Evolutionary conservation across 2,888 invertebrate genomes (phyloP).

Genomic region (Sesia bembeciformis): DNA sequence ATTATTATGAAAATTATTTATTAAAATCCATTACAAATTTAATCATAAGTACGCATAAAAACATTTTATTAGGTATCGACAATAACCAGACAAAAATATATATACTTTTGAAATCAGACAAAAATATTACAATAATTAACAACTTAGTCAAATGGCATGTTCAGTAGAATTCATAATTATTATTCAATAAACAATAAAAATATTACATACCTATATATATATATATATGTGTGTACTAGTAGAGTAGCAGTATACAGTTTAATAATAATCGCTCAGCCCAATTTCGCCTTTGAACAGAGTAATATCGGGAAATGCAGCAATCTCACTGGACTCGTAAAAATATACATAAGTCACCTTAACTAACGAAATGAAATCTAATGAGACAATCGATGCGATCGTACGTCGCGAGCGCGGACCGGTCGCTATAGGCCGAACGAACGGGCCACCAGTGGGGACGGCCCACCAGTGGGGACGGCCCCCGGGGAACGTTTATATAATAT

Average conservation of each 20-base stretch:
- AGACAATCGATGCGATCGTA: constrained; percentile 1
- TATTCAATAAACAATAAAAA: constrained; percentile 25
- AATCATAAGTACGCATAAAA: constrained; percentile 58
- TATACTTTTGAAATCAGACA: constrained; percentile 2
- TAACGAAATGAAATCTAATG: constrained; percentile 7
- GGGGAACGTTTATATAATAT: constrained; percentile 8
- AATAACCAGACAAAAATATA: constrained; percentile 3
- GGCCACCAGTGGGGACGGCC: constrained; percentile 2
- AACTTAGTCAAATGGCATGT: constrained; percentile 34
- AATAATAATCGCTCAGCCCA: constrained; percentile 19
- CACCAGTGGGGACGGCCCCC: neutral
- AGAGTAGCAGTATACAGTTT: neutral
- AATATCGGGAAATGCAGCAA: constrained; percentile 7
- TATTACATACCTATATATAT: constrained; percentile 3
- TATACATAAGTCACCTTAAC: neutral
- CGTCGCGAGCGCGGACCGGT: constrained; percentile 7
- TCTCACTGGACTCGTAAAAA: constrained; percentile 19
- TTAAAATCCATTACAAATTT: constrained; percentile 51
- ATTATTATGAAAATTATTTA: constrained; percentile 55
- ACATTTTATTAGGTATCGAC: constrained; percentile 3
- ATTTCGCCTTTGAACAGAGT: constrained; percentile 10
- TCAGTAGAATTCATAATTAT: constrained; percentile 3
- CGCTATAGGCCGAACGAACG: constrained; percentile 18
- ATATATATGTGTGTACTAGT: neutral
- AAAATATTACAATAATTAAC: constrained; percentile 34